These are phyloP conservation scores for Scaptodrosophila latifasciaeformis DNA, from an alignment of 2,888 invertebrate species.

Conservation along the genomic window DNA sequence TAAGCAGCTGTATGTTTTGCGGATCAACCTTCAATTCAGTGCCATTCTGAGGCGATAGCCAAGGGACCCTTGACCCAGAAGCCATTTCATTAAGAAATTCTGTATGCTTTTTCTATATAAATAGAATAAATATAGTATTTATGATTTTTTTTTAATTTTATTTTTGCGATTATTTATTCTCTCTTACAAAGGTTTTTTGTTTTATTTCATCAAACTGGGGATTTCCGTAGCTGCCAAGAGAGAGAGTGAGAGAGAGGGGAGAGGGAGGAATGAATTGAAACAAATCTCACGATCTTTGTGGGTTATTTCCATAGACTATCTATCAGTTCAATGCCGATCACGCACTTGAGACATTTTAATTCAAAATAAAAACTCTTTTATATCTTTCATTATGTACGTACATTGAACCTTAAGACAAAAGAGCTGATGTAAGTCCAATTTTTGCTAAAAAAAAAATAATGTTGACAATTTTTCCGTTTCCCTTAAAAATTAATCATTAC, in stretches of 20 bases:
- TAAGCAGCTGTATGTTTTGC: no score
- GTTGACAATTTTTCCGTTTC: conserved; percentile 10
- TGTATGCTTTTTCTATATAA: no score
- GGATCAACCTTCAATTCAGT: no score
- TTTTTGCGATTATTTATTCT: no score
- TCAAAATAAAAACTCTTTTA: no score
- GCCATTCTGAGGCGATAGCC: no score
- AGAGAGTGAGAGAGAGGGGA: no score
- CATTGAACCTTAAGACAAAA: conserved; percentile 33
- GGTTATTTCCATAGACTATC: conserved; percentile 28
- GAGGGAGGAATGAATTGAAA: background rate
- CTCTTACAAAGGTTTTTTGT: background rate
- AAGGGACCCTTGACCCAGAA: no score
- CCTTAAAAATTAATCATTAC: background rate
- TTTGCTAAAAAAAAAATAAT: conserved; percentile 10
- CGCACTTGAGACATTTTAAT: no score
- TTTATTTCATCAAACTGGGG: background rate
- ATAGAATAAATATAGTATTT: no score
- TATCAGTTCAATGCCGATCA: conserved; percentile 22
- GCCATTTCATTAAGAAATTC: no score
- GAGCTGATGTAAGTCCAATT: conserved; percentile 31
- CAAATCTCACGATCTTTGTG: conserved; percentile 39
- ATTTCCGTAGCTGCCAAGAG: background rate
- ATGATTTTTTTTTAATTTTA: no score
- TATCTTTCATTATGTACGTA: conserved; percentile 11